Base-by-base conservation (phyloP, 2,888 invertebrate genomes). In the Adineta ricciae region DNA sequence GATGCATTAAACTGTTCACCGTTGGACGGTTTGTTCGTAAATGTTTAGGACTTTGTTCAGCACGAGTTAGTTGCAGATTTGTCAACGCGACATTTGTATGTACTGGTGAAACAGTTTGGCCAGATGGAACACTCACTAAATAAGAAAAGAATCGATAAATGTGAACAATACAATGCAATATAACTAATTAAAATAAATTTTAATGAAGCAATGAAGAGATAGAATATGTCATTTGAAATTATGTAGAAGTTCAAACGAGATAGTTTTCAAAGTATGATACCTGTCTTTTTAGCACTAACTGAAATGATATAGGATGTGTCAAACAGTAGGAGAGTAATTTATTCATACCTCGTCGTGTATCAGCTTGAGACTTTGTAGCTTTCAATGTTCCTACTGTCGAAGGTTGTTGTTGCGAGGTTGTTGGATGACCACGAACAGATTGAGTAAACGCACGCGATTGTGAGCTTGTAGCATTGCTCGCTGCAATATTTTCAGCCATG, bases 1-100 rank as follows among this genome's bases (percentile, higher is more conserved):
- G 92, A 90, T 97, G 96, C 86, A 97, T 92, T 89, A 97, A 94
- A 87, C 96, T 96, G 91, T 97, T 97, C 88, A 96, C 96, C 89
- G 95, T 95, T 36, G 97, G 96, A 85, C 96, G 88, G n/a, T 88
- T 87, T 27, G 90, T 78, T 78, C 78, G 38, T 78, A 78, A 94
- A 92, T 88, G 94, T 94, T 0, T 96, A 95, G 64, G 94, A 19
- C 8, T 14, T 32, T 32, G 32, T 64, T 64, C 64, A 64, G 64
- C 16, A 32, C 32, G 64, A 64, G 16, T 32, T 32, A 32, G 64
- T 64, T 19, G 32, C 27, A 19, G 4, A 19, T 1, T 14, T 32
- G 64, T 16, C 5, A 16, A 36, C 32, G 19, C 3, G n/a, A 32
- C 11, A 64, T 2, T 21, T 64, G 64, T 11, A 64, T 32, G n/a